Base-by-base conservation (phyloP, 2,888 invertebrate genomes). In the Plagodis dolabraria region DNA sequence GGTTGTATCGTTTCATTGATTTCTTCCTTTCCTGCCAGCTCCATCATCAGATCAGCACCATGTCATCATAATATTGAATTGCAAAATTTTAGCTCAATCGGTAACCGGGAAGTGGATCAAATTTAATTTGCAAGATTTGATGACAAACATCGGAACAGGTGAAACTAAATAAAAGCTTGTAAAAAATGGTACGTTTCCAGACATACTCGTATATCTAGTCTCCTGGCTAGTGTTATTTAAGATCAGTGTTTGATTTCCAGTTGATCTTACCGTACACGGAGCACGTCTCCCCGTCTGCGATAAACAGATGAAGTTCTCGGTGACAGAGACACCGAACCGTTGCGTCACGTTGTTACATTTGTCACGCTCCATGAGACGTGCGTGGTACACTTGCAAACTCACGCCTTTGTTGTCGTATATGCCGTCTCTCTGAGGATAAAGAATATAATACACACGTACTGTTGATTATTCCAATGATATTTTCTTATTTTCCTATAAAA, bases 281-380 rank as follows among this genome's bases (percentile, higher is more conserved):
- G 85, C 83, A 43, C 83, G 68, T 10, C 70, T 71, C 0, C 87
- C 89, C 5, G 66, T 69, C 70, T 92, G 92, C 5, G 85, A 63
- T 2, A 92, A 55, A 43, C 92, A 92, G 45, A 92, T 79, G 68
- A 91, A 92, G 73, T 89, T 89, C 0, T 80, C 71, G 0, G 83
- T 69, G 48, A 92, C 88, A 0, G 56, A 5, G 10, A 90, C 79
- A 0, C 87, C 87, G 65, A 85, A 92, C 5, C 89, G 71, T 59
- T 72, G 64, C 0, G 91, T 91, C 7, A 89, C 60, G 66, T 89
- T 89, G 76, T 87, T 89, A 63, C 92, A 92, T 54, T 80, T 80
- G 0, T 56, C 71, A 0, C 70, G 72, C 49, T 80, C 68, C 63
- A 91, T 67, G 38, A 91, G 33, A 0, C 75, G 70, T 0, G 83